Percentiles rank a stretch among this genome's conserved stretches.
Conservation (phyloP, 2,888 invertebrate genomes). For the Papilio protenor region DNA sequence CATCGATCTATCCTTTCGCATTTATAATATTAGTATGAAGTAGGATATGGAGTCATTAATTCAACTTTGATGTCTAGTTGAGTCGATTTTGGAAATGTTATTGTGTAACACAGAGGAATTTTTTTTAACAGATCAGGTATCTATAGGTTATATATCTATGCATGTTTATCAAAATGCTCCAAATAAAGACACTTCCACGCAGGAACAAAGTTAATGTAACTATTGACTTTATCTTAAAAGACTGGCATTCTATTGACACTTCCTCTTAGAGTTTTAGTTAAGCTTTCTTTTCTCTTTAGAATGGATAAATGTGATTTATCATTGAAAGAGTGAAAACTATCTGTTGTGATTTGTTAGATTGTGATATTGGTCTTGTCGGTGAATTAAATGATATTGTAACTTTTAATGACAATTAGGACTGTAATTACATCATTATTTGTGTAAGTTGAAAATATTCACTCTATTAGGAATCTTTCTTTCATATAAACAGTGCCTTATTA, state of each 20-base stretch:
- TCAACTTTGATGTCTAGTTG: too few relatives aligned
- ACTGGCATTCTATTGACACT: constrained; percentile 30
- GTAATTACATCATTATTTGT: constrained; percentile 23
- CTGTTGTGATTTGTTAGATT: constrained; percentile 40
- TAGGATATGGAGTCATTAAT: too few relatives aligned
- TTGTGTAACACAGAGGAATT: too few relatives aligned
- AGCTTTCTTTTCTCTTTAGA: constrained; percentile 25
- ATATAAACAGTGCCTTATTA: constrained; percentile 37
- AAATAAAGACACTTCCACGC: neutral
- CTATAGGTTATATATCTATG: neutral
- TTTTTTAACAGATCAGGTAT: neutral
- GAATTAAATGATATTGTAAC: constrained; percentile 36
- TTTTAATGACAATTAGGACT: constrained; percentile 36
- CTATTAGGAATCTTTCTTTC: constrained; percentile 3
- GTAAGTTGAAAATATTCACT: constrained; percentile 15
- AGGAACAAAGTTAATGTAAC: neutral
- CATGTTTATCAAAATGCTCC: neutral
- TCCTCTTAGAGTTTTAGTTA: constrained; percentile 17
- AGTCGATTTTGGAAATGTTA: too few relatives aligned
- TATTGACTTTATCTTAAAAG: constrained; percentile 22
- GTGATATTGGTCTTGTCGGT: constrained; percentile 43
- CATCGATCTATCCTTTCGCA: too few relatives aligned
- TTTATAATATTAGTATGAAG: too few relatives aligned
- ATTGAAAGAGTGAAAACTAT: constrained; percentile 16
- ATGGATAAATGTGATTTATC: constrained; percentile 36